Conservation (phyloP, 2,888 invertebrate genomes). For the Heteropelma amictum region DNA sequence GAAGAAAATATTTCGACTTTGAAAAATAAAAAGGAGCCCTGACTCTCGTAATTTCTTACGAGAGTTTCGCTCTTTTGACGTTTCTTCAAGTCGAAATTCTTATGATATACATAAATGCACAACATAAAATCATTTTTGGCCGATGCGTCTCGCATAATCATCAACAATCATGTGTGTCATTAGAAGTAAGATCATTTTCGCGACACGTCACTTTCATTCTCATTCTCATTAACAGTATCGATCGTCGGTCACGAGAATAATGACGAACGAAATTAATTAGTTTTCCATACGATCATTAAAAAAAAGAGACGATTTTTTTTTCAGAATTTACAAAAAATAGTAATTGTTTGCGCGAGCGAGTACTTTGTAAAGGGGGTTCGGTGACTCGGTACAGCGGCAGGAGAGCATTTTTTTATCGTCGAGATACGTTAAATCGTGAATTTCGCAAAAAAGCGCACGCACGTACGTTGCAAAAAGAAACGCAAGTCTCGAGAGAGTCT, state of each 20-base stretch:
- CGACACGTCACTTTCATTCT: constrained; percentile 69
- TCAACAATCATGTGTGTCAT: constrained; percentile 50
- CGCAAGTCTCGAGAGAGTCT: constrained; percentile 51
- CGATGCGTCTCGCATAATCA: constrained; percentile 45
- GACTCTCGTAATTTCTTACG: background rate
- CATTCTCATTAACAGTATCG: constrained; percentile 61
- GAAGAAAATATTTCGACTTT: background rate
- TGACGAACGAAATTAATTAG: background rate
- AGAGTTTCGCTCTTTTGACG: background rate
- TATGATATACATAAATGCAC: background rate
- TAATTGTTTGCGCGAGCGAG: constrained; percentile 40
- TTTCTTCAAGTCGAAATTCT: constrained; percentile 1
- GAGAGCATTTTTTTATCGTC: constrained; percentile 43
- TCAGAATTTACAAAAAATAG: background rate
- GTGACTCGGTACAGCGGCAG: constrained; percentile 59
- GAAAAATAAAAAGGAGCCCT: background rate
- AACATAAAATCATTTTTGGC: constrained; percentile 44
- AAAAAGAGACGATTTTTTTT: constrained; percentile 7
- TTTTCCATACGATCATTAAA: no score
- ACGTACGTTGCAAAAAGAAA: constrained; percentile 25
- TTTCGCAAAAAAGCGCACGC: constrained; percentile 10
- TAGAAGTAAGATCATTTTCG: constrained; percentile 56
- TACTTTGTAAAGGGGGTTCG: constrained; percentile 53
- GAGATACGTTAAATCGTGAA: background rate
- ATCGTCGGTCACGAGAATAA: constrained; percentile 55